Base-by-base conservation (phyloP, 2,888 invertebrate genomes). In the Acholoe squamosa region DNA sequence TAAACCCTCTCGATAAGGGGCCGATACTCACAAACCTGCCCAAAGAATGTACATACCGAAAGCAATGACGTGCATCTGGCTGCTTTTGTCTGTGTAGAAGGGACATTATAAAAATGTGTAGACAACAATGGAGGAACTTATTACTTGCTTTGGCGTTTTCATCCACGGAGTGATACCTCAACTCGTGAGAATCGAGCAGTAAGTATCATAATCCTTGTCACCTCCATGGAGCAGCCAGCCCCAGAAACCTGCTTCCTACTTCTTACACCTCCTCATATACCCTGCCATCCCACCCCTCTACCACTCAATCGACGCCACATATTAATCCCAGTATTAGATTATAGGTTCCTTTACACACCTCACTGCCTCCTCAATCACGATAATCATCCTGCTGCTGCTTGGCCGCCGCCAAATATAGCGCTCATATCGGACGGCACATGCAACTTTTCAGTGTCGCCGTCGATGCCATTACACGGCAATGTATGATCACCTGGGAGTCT, bases 311-410 rank as follows among this genome's bases (percentile, higher is more conserved):
- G 25, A 5, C 76, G 3, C 76, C 76, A 76, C 76, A 76, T 80
- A 80, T 80, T 80, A 80, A 80, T 80, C 80, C 80, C 34, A 5
- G 25, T 34, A 80, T 80, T 80, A 80, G 80, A 80, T 80, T 80
- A 80, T 43, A 34, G 43, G 43, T 43, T 80, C 80, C 34, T 43
- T 80, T 43, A 80, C 80, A 19, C 80, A 80, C 34, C 80, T 80
- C 80, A 34, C 34, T 34, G 33, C 34, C 22, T n/a, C 31, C 34
- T 80, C 43, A 31, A 80, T 80, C 80, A 80, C 80, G 80, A 80
- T 80, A 34, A 80, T 80, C 80, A 33, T 34, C 34, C 12, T 1
- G 25, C 5, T 10, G 71, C 71, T 25, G 25, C 71, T 28, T 71
- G 71, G 71, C 71, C 71, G 71, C 12, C 28, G 71, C 80, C 80